Base-by-base conservation (phyloP, 2,113 vertebrate genomes). In the Tylochromis polylepis region DNA sequence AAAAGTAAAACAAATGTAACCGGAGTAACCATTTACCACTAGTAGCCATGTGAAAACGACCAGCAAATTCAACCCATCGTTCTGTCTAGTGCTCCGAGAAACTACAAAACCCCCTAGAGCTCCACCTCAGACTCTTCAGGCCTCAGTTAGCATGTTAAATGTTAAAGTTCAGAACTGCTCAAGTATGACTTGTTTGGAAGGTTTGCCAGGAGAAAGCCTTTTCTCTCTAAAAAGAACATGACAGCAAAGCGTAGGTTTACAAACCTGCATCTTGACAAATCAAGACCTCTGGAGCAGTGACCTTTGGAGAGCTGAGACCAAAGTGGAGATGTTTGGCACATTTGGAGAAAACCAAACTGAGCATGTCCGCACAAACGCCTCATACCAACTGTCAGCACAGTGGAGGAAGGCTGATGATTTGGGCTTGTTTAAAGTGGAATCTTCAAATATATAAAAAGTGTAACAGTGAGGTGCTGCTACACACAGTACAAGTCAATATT, bases 401-500 rank as follows among this genome's bases (percentile, higher is more conserved):
- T 59, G 15, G 27, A 10, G 46, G 15, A 31, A 59, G 15, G 58
- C 58, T 31, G 57, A 29, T 29, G 57, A 59, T 59, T 10, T 59
- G 57, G 0, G 14, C 57, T 59, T 14, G 5, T 1, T 43, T 60
- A 3, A 11, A 60, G 20, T 55, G 20, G 20, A n/a, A 5, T 55
- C 51, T 55, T 55, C 53, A 55, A n/a, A 57, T 57, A 5, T 57
- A 15, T 29, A 8, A 29, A 29, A 27, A 59, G 62, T 67, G 36
- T 22, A 7, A 5, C 62, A 67, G 36, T 67, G n/a, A 67, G 7
- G 58, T 34, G 29, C 29, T 34, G 58, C 0, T 60, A 60, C 58
- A 60, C 6, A 31, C 27, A 60, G 58, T 31, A 0, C 3, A 60
- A 31, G 15, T 34, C 58, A 0, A 11, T 60, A 60, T 34, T 60